Evolutionary conservation across 1,140 invertebrate species (phyloP), one percentile per base, ranked within the genome.

Genomic region (Rhagoletis zephyria): DNA sequence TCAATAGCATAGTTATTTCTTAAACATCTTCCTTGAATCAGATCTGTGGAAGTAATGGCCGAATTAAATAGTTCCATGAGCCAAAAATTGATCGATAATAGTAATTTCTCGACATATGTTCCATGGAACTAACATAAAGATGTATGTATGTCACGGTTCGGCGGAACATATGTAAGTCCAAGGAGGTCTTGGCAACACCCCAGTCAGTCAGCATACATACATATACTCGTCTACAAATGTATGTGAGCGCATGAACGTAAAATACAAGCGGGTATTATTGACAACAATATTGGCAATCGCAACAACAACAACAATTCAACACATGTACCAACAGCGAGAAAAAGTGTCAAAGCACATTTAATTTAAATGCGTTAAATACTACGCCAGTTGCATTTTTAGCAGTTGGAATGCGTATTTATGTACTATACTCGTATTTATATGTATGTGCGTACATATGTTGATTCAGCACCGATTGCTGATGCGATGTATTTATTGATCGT

Each of bases 321-420:
- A 74, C 70, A 12, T 59, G 56, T 56, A 60, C n/a, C 16, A 2
- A n/a, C 4, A 85, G 42, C 30, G 85, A 85, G 60, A 85, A 85
- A 85, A 61, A 61, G 51, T 61, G 85, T 85, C 85, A 63, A 63
- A 85, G 56, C 56, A 85, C 16, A 61, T 63, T 85, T 42, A 61
- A 85, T 85, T 40, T 85, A 85, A 85, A 85, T 85, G 60, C 85
- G 51, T 85, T 3, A n/a, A 63, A n/a, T 40, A 63, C 85, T 40
- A 85, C 85, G 85, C 85, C 85, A n/a, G 19, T 63, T 85, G 85
- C 56, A 85, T 85, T 85, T 85, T 42, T 40, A 85, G 10, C 14
- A 85, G 85, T 61, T 30, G 74, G 74, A 81, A 51, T 81, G 74
- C 19, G 74, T 56, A 42, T 16, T 42, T 40, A n/a, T 67, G 30